Percentiles rank a stretch among this genome's conserved stretches.
phyloP scores from a whole-genome alignment of 2,888 invertebrate species.

The Polylopha cassiicola region DNA sequence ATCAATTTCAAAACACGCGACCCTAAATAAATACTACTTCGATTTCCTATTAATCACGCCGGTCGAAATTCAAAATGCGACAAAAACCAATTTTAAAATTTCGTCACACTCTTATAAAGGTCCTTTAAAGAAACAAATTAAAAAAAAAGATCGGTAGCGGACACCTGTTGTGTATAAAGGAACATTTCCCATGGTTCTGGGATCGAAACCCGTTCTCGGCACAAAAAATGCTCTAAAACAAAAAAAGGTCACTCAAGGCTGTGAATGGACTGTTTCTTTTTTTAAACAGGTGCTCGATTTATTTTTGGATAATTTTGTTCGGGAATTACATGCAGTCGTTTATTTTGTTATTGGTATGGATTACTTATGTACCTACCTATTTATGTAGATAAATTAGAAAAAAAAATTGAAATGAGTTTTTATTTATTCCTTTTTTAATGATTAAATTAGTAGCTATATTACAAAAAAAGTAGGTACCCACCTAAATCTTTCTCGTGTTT shows the following conservation, averaged over 20 bases:
- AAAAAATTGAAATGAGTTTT: too few relatives aligned
- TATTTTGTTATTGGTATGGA: too few relatives aligned
- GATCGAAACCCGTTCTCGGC: slow-evolving; percentile 52
- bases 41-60: too few relatives aligned
- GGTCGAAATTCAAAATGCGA: slow-evolving; percentile 31
- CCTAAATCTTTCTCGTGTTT: too few relatives aligned
- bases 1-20: too few relatives aligned
- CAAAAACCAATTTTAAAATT: slow-evolving; percentile 37
- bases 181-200: slow-evolving; percentile 51
- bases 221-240: slow-evolving; percentile 45
- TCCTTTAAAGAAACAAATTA: slow-evolving; percentile 18
- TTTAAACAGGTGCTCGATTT: slow-evolving; percentile 29
- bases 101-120: slow-evolving; percentile 16
- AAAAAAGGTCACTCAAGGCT: slow-evolving; percentile 30
- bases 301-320: slow-evolving; percentile 8
- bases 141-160: slow-evolving; percentile 41
- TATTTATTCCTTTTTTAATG: too few relatives aligned
- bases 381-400: too few relatives aligned
- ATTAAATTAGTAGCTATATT: too few relatives aligned
- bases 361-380: too few relatives aligned
- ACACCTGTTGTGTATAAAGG: slow-evolving; percentile 61
- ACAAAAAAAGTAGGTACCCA: too few relatives aligned
- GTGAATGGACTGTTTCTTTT: slow-evolving; percentile 53
- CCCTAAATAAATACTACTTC: too few relatives aligned
- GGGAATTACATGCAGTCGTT: neutral